Evolutionary conservation across 2,888 invertebrate genomes (phyloP).

Genomic region (Megaustenia siamemsis): DNA sequence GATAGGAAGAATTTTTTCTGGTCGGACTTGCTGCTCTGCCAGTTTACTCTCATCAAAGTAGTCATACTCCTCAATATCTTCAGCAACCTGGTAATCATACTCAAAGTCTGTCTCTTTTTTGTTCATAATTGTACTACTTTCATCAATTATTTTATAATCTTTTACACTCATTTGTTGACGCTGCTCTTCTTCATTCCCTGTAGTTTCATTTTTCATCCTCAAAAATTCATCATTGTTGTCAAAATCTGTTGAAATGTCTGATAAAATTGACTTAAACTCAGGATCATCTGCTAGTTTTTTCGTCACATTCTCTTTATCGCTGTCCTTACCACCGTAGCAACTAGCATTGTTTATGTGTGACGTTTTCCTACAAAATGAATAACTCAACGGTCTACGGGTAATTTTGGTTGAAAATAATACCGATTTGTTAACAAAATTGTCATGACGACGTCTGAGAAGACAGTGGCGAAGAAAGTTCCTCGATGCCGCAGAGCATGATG

Average conservation of each 20-base stretch:
- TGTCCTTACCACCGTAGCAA: no score
- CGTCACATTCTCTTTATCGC: no score
- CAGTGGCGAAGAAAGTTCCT: background rate
- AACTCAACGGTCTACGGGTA: background rate
- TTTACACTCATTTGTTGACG: background rate
- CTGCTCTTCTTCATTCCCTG: background rate
- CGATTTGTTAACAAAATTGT: background rate
- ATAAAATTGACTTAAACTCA: background rate
- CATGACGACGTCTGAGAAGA: background rate
- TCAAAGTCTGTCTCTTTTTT: conserved; percentile 31
- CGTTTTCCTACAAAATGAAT: background rate
- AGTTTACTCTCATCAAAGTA: conserved; percentile 35
- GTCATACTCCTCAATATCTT: conserved; percentile 53
- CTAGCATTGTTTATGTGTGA: background rate
- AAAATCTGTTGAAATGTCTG: conserved; percentile 32
- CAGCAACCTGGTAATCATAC: conserved; percentile 48
- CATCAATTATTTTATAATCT: background rate
- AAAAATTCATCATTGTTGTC: background rate
- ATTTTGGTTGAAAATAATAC: background rate
- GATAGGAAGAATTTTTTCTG: conserved; percentile 44
- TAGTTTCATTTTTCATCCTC: background rate
- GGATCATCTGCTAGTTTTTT: conserved; percentile 7
- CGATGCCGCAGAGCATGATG: background rate
- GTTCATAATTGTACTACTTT: background rate
- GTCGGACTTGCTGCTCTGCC: conserved; percentile 28